Base-by-base conservation (phyloP, 2,888 invertebrate species). In the Drosophila falleni region DNA sequence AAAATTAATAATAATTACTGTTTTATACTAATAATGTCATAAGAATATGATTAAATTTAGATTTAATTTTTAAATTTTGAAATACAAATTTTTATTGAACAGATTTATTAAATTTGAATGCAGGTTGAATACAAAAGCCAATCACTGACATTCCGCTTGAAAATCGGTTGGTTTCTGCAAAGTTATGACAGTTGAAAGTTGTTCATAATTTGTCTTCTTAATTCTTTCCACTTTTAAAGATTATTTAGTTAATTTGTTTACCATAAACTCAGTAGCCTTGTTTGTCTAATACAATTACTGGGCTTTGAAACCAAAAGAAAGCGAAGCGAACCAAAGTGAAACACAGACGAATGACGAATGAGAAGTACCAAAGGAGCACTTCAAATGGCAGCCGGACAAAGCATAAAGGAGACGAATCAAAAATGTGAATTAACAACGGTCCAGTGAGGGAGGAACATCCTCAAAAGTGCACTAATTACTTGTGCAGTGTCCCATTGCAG, bases 381-480 rank as follows among this genome's bases (percentile, higher is more conserved):
- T 72, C 67, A 76, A 76, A 61, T 65, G 68, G 39, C 60, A 71
- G 60, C 31, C 60, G 65, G 59, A 74, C 70, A 70, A 58, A 75
- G 35, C 46, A 19, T n/a, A 47, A 49, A 60, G 49, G 41, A 68
- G 31, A 49, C 15, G 37, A 39, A 60, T 15, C 29, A 60, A 54
- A 53, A 64, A 35, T 54, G 58, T 63, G 71, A 51, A 63, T 61
- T 55, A 77, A 65, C 61, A 71, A 75, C 66, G 81, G 81, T 79
- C 84, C 84, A 84, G 79, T 83, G 72, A 67, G 64, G n/a, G n/a
- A n/a, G 51, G 46, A 51, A 71, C 44, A 47, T 50, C 44, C 55
- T 42, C 47, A 50, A 64, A 68, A 85, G 80, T 82, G 83, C 80
- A 85, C 80, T 82, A 82, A 82, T 82, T 85, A 82, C 83, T 76